Percentiles rank a stretch among this genome's conserved stretches.
phyloP scores from a whole-genome alignment of 1,140 invertebrate genomes.

The Halyomorpha halys region DNA sequence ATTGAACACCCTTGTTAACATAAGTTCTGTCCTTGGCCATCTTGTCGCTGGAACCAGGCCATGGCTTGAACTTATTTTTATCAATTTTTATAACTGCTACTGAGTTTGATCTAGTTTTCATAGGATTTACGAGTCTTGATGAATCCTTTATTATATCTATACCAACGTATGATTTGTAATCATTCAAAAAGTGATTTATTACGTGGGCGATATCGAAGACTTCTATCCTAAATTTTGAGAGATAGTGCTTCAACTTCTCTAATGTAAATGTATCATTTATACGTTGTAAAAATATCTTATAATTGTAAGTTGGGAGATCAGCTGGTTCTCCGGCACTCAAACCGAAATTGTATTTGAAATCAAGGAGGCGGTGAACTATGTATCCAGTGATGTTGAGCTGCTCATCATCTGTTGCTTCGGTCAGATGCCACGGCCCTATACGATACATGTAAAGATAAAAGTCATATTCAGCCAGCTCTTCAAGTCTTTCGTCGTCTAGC shows the following conservation, averaged over 20 bases:
- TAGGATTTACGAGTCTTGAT: too few relatives aligned
- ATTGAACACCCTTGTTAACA: too few relatives aligned
- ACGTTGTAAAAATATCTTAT: constrained; percentile 41
- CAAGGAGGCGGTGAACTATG: constrained; percentile 44
- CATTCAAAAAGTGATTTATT: constrained; percentile 44
- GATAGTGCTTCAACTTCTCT: constrained; percentile 37
- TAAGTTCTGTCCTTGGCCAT: too few relatives aligned
- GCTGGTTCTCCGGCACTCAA: constrained; percentile 33
- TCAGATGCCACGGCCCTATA: constrained; percentile 18
- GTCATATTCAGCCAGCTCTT: neutral
- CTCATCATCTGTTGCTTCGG: constrained; percentile 22
- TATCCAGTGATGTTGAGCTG: constrained; percentile 42
- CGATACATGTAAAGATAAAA: constrained; percentile 9
- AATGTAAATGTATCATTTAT: constrained; percentile 35
- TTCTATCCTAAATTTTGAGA: constrained; percentile 39
- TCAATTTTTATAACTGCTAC: too few relatives aligned
- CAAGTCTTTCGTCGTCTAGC: neutral
- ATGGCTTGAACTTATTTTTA: too few relatives aligned
- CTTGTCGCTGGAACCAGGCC: too few relatives aligned
- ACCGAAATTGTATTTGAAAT: constrained; percentile 43
- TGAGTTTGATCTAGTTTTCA: too few relatives aligned
- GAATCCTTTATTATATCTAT: neutral
- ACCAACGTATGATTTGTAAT: constrained; percentile 23
- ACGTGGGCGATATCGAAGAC: constrained; percentile 43
- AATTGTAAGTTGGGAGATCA: constrained; percentile 36